These are phyloP conservation scores for Lepilemur septentrionalis DNA, from an alignment of 2,797 vertebrate genomes.

Conservation along the genomic window DNA sequence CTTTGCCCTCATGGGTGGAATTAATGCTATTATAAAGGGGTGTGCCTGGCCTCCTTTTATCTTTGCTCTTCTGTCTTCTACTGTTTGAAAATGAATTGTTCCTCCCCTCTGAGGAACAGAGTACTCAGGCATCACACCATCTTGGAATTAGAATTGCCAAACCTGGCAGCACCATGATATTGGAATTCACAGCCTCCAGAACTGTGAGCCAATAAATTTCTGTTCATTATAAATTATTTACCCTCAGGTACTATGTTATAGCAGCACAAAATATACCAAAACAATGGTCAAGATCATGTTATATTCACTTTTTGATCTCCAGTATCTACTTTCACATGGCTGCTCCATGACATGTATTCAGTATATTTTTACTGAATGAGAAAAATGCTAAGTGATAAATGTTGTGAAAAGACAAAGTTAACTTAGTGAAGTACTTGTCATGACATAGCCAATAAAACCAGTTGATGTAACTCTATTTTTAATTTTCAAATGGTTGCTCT, in stretches of 20 bases:
- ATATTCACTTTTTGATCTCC: neutral
- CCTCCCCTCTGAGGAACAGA: neutral
- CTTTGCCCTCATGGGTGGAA: neutral
- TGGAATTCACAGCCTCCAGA: neutral
- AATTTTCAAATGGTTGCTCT: neutral
- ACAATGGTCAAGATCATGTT: neutral
- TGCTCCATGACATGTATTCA: neutral
- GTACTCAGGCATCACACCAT: neutral
- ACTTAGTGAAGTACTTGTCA: neutral
- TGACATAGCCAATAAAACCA: neutral
- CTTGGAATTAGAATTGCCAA: neutral
- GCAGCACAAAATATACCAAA: neutral
- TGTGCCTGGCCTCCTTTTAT: neutral
- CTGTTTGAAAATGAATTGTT: neutral
- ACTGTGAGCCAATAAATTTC: neutral
- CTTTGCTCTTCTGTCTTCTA: neutral
- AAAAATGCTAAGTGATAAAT: constrained; percentile 14
- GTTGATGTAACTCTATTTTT: neutral
- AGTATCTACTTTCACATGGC: neutral
- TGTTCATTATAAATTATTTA: neutral
- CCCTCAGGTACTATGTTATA: neutral
- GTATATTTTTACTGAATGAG: neutral
- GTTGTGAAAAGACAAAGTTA: neutral
- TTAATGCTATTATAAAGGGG: neutral
- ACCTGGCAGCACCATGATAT: neutral